Base-by-base conservation (phyloP, 2,888 invertebrate genomes). In the Euplagia quadripunctaria region DNA sequence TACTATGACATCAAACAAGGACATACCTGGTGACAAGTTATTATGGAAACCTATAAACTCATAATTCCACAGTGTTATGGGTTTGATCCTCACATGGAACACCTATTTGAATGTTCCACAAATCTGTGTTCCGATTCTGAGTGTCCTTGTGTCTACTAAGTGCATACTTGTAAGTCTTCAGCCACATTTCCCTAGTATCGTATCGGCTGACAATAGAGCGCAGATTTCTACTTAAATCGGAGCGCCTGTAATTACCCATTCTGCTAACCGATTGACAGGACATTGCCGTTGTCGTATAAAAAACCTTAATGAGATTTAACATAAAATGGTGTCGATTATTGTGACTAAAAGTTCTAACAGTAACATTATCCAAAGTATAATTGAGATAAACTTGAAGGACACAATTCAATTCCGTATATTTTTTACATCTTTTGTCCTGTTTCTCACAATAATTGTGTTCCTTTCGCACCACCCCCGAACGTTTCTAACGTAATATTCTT, bases 401-500 rank as follows among this genome's bases (percentile, higher is more conserved):
- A 61, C 14, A 14, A 69, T 49, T 31, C 46, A 69, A 61, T 69
- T 41, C 46, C 6, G 2, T 46, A 49, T 20, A 69, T 11, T 64
- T 70, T 52, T 55, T 55, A 61, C 7, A 31, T 70, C 52, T 42
- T 16, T 51, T 51, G 64, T 43, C 64, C 17, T 9, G 43, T 46
- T 46, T 46, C 43, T 69, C 31, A 46, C 51, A 55, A 66, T 55
- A n/a, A 41, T 41, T 17, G n/a, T 70, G 8, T 70, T 52, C 42
- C 42, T 51, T 51, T 41, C 64, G 41, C 52, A 55, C 71, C 64
- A 64, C 64, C 70, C 70, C 64, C 20, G n/a, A 52, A 64, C 55
- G 43, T 46, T 52, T 42, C 67, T 51, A 42, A 41, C 66, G 46
- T 42, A 41, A 71, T 61, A 71, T 70, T 70, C 49, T 64, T 65